Evolutionary conservation across 35 echinoderm and acorn worm species (phyloP).

Genomic region (Diadema setosum): DNA sequence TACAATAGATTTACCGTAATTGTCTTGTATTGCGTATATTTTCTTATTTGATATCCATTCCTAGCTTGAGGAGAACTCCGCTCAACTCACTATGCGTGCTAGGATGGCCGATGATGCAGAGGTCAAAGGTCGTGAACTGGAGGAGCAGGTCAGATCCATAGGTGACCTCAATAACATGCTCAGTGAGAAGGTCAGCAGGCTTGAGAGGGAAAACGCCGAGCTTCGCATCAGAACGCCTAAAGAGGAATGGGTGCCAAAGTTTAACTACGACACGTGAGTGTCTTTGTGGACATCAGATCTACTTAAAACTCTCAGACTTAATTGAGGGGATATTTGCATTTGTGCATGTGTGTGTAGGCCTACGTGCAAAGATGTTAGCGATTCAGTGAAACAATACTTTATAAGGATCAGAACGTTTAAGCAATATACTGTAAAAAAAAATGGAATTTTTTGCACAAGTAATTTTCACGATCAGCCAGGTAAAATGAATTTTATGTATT

Average conservation of each 20-base stretch:
- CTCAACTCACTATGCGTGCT: not conserved
- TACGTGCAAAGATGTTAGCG: too few relatives aligned
- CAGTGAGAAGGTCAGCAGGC: constrained; percentile 24
- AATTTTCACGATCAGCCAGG: too few relatives aligned
- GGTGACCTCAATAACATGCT: constrained; percentile 57
- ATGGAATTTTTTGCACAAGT: too few relatives aligned
- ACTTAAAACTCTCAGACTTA: too few relatives aligned
- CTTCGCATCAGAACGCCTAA: constrained; percentile 12
- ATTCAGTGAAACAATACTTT: too few relatives aligned
- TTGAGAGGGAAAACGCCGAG: constrained; percentile 69
- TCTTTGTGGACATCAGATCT: too few relatives aligned
- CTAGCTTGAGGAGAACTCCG: constrained; percentile 40
- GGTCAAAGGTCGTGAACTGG: constrained; percentile 28
- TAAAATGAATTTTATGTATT: too few relatives aligned
- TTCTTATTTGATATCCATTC: not conserved
- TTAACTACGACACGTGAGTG: constrained; percentile 89
- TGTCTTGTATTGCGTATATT: not conserved
- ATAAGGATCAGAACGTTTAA: too few relatives aligned
- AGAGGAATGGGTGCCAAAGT: constrained; percentile 58
- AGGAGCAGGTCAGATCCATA: constrained; percentile 17
- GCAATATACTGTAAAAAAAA: too few relatives aligned
- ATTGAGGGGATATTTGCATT: too few relatives aligned
- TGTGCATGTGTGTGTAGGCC: too few relatives aligned
- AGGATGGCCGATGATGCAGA: constrained; percentile 13
- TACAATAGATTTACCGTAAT: not conserved